Evolutionary conservation across 1,140 invertebrate genomes (phyloP).

Genomic region (Drosophila nigromelanica): DNA sequence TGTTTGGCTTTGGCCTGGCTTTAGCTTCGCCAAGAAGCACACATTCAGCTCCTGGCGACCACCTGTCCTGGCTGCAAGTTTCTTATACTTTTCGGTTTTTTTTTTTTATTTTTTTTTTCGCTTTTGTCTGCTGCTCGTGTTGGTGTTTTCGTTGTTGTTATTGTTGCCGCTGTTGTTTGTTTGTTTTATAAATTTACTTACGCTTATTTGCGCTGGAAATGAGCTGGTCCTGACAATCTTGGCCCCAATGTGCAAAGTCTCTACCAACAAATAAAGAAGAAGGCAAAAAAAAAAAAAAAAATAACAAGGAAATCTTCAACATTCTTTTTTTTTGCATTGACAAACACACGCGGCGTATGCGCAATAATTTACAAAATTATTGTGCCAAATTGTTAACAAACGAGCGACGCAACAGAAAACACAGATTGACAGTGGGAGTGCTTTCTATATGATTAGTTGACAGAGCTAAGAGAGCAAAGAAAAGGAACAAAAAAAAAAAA

Average conservation of each 20-base stretch:
- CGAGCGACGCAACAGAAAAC: neutral
- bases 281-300: slow-evolving; percentile 1
- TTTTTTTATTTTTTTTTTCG: neutral
- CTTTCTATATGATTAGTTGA: slow-evolving; percentile 79
- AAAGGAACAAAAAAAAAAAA: neutral
- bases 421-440: slow-evolving; percentile 32
- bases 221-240: slow-evolving; percentile 54
- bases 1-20: slow-evolving; percentile 74
- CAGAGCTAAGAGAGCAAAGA: slow-evolving; percentile 35
- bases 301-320: neutral
- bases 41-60: slow-evolving; percentile 26
- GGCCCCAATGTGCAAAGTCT: slow-evolving; percentile 44
- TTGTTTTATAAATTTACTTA: slow-evolving; percentile 81
- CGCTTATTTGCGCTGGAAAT: slow-evolving; percentile 78
- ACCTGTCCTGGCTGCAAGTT: slow-evolving; percentile 55
- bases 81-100: slow-evolving; percentile 28
- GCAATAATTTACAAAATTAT: slow-evolving; percentile 76
- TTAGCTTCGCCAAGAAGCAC: slow-evolving; percentile 7
- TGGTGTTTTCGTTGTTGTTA: neutral
- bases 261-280: neutral
- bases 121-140: neutral
- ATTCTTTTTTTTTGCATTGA: slow-evolving; percentile 38
- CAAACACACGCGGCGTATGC: slow-evolving; percentile 71
- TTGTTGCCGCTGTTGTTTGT: slow-evolving; percentile 57
- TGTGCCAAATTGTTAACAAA: slow-evolving; percentile 43